phyloP scores from a whole-genome alignment of 2,888 invertebrate genomes.

The Holacanthella duospinosa region DNA sequence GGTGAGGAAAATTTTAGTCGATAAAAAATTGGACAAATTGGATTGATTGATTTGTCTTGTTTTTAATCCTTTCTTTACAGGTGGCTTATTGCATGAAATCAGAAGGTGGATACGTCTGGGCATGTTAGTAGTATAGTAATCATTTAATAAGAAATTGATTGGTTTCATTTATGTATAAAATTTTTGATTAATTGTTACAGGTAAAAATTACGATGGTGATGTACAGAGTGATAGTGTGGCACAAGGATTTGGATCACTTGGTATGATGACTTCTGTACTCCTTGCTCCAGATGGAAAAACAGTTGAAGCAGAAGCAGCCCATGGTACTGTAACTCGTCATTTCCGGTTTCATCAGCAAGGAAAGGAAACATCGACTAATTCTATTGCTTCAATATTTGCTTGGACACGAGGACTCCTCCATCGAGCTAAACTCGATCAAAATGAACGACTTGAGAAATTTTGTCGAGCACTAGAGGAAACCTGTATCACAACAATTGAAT shows the following conservation, averaged over 20 bases:
- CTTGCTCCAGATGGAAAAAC: slow-evolving; percentile 96
- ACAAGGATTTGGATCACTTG: slow-evolving; percentile 69
- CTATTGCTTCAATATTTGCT: slow-evolving; percentile 97
- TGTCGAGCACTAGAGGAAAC: slow-evolving; percentile 78
- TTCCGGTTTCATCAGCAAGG: slow-evolving; percentile 82
- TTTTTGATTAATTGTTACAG: slow-evolving; percentile 28
- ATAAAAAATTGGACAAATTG: not conserved
- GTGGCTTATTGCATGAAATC: slow-evolving; percentile 93
- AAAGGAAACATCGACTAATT: slow-evolving; percentile 96
- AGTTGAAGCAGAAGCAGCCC: slow-evolving; percentile 95
- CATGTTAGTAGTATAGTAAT: slow-evolving; percentile 52
- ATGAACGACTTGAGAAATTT: slow-evolving; percentile 62
- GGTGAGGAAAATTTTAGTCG: slow-evolving; percentile 45
- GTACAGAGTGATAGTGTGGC: slow-evolving; percentile 98
- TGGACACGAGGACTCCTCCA: slow-evolving; percentile 92
- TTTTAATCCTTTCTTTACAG: slow-evolving; percentile 1
- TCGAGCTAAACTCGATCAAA: slow-evolving; percentile 85
- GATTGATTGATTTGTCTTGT: not conserved
- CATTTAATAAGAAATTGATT: too few species aligned
- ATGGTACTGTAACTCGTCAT: slow-evolving; percentile 75
- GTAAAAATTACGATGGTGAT: slow-evolving; percentile 99
- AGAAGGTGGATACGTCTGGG: slow-evolving; percentile 98
- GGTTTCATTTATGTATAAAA: too few species aligned
- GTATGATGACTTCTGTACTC: slow-evolving; percentile 95
- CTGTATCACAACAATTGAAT: slow-evolving; percentile 88